Evolutionary conservation across 30 jellyfish, hydroid and myxozoan genomes (phyloP), one percentile per base, ranked within the genome.

Genomic region (Euphysa ruthae): DNA sequence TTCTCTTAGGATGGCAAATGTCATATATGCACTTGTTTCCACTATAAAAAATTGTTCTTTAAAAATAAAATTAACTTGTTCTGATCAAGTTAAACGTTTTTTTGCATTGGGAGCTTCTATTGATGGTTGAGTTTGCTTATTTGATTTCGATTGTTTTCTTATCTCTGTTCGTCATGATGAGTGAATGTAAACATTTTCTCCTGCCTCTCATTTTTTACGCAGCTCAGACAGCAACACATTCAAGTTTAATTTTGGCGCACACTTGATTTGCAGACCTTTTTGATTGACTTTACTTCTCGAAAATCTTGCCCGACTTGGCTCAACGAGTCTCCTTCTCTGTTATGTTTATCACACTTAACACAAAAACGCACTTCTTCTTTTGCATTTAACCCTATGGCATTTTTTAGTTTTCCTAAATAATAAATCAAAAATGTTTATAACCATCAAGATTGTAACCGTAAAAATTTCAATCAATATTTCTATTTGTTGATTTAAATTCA

Each of bases 61-160:
- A 38, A 38, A 38, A 38, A 8, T n/a, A 38, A 38, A 38, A 38
- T 8, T 38, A 38, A 46, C 60, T 46, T 46, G 4, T 46, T 46
- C 60, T 46, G 60, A 46, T 46, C 60, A 29, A 46, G 60, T 46
- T 46, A 29, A 46, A 2, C 10, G 60, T 46, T 46, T 46, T 46
- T 46, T 2, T 46, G 18, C 60, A n/a, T n/a, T 46, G 23, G 60
- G 60, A 46, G 60, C 23, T 46, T 2, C 60, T 29, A 46, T 8
- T 10, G 60, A 46, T 4, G 60, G 28, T 46, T 46, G 60, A n/a
- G 60, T n/a, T 2, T 10, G 18, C 2, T 46, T 46, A 46, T n/a
- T 46, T 46, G 60, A 46, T 46, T 46, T 46, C 23, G 60, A 46
- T 46, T 46, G 60, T 25, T 46, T 46, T 46, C 60, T 46, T 46